phyloP scores from a whole-genome alignment of 2,888 invertebrate species.

The Cremastobaeus sp. region DNA sequence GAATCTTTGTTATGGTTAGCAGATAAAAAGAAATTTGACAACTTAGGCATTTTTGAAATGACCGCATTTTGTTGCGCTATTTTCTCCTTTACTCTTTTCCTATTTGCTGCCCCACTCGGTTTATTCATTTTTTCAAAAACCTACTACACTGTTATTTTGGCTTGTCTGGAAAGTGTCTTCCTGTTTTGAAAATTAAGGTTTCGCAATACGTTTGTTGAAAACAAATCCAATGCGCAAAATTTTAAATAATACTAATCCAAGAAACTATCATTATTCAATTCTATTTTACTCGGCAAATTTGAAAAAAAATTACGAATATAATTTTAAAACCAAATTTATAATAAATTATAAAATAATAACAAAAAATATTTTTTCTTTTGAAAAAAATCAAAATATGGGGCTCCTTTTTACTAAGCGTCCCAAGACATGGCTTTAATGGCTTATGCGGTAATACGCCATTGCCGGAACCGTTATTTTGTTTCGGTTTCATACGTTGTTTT shows the following conservation, averaged over 20 bases:
- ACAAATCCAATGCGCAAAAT: constrained; percentile 2
- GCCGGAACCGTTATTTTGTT: too few relatives aligned
- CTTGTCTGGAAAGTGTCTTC: not conserved
- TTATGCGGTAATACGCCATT: too few relatives aligned
- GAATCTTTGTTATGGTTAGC: constrained; percentile 4
- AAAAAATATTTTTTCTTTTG: too few relatives aligned
- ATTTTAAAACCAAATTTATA: too few relatives aligned
- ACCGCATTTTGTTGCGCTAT: constrained; percentile 17
- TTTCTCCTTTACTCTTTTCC: constrained; percentile 17
- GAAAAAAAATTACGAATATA: too few relatives aligned
- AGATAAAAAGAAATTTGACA: constrained; percentile 19
- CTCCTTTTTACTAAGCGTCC: too few relatives aligned
- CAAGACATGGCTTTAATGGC: too few relatives aligned
- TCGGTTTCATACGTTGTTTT: too few relatives aligned
- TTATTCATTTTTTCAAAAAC: constrained; percentile 18
- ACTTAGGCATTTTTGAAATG: constrained; percentile 19
- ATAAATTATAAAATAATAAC: too few relatives aligned
- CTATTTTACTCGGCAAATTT: too few relatives aligned
- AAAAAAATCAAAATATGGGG: too few relatives aligned
- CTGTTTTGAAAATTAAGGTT: constrained; percentile 7
- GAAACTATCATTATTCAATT: too few relatives aligned
- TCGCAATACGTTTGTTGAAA: not conserved
- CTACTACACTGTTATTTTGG: constrained; percentile 1
- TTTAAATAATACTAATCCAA: constrained; percentile 1
- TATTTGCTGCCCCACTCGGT: constrained; percentile 21